These are phyloP conservation scores for Pteropus rufus DNA, from an alignment of 2,797 vertebrate genomes.

Conservation along the genomic window DNA sequence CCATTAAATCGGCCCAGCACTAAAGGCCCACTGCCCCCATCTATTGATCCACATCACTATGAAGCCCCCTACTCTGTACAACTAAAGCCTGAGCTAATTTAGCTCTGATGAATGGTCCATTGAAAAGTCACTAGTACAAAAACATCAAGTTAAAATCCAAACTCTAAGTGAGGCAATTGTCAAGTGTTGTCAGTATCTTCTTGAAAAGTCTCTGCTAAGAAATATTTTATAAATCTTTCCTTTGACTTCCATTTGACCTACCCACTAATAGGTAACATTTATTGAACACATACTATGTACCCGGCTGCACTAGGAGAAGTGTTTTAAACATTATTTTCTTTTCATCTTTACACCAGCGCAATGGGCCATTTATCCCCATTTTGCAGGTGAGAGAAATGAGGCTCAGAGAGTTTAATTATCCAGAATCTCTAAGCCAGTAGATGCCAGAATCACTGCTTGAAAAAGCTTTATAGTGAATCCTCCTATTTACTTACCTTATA, in stretches of 20 bases:
- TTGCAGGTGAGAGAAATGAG: not conserved
- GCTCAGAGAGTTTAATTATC: not conserved
- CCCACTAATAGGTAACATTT: not conserved
- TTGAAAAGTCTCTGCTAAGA: not conserved
- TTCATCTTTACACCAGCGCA: not conserved
- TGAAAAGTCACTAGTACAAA: conserved; percentile 31
- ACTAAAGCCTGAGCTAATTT: conserved; percentile 42
- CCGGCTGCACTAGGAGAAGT: not conserved
- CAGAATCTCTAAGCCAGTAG: not conserved
- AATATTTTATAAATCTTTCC: not conserved
- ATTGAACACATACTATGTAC: not conserved
- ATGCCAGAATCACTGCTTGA: not conserved
- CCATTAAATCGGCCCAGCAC: conserved; percentile 43
- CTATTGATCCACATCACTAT: conserved; percentile 31
- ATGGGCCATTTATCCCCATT: not conserved
- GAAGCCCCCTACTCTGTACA: conserved; percentile 41
- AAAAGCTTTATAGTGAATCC: not conserved
- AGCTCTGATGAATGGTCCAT: conserved; percentile 28
- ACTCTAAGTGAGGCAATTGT: not conserved
- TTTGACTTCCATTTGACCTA: not conserved
- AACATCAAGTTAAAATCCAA: not conserved
- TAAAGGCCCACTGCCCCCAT: conserved; percentile 36
- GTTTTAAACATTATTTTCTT: not conserved
- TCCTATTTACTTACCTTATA: not conserved
- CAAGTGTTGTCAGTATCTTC: not conserved